Evolutionary conservation across 2,113 vertebrate genomes (phyloP), one percentile per base, ranked within the genome.

Genomic region (Pagrus major): DNA sequence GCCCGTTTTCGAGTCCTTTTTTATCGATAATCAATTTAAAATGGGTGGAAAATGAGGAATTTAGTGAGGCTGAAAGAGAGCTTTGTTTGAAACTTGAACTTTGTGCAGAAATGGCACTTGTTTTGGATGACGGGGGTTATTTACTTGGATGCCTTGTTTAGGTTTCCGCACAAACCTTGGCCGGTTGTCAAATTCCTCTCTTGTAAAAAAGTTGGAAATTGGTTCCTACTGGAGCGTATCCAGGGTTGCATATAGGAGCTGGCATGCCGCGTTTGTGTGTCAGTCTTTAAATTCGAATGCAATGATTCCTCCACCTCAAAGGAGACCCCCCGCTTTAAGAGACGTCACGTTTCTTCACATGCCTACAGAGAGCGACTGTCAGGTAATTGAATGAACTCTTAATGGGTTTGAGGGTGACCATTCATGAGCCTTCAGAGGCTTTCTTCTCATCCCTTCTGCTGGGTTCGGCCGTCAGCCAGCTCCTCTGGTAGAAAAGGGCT

Each of bases 61-160:
- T 70, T 15, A 51, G 27, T 68, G 71, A 46, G 55, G 27, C 77
- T 91, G 73, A 92, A 90, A 55, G 81, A 58, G 54, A 27, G 25
- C 76, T 67, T 88, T 90, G 86, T 93, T 86, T 76, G 47, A 66
- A 81, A 81, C 31, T 9, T 86, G 80, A 87, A 86, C 87, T 76
- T 82, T 84, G 64, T 74, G 84, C 85, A 74, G 65, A 64, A 80
- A 83, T 83, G 78, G 61, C 60, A 25, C 55, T 85, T 77, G 72
- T 85, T 85, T 75, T 69, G 66, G 47, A 86, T 60, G 55, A 78
- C 54, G 47, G 52, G 55, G 27, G 61, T 76, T 81, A 71, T 86
- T 87, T 88, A 78, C 46, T 86, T 85, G 80, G 61, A 64, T 55
- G 68, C 59, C 78, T 82, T 58, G 61, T 73, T 85, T 84, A 49